Evolutionary conservation across 2,113 vertebrate species (phyloP).

Genomic region (Vimba vimba): DNA sequence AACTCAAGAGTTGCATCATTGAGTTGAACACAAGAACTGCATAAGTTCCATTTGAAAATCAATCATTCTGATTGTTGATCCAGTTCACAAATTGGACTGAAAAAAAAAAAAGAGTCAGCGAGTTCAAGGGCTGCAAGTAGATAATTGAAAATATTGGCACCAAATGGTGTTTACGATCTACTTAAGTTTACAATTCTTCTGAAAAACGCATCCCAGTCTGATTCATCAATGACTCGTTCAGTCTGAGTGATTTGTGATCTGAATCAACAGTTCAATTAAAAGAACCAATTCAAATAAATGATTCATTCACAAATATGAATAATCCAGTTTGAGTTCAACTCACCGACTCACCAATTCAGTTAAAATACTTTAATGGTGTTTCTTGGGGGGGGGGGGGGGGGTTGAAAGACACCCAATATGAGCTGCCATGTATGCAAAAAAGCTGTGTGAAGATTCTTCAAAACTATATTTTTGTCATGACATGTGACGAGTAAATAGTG

Average conservation of each 20-base stretch:
- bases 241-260: background rate
- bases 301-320: background rate
- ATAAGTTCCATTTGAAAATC: too few species aligned
- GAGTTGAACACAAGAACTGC: too few species aligned
- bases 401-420: background rate
- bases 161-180: background rate
- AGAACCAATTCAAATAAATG: background rate
- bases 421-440: background rate
- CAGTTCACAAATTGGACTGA: background rate
- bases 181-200: background rate
- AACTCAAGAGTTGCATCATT: background rate
- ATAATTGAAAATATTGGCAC: background rate
- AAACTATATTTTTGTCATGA: background rate
- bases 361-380: background rate
- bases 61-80: background rate
- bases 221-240: background rate
- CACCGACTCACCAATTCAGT: background rate
- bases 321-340: background rate
- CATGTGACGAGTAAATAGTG: too few species aligned
- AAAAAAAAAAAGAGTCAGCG: background rate
- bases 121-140: background rate
- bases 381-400: background rate
- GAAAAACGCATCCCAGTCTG: background rate
- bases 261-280: background rate
- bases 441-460: background rate